A percentile compares a stretch with the other conserved stretches of the same genome.
Evolutionary conservation across 2,113 vertebrate species (phyloP).

Genomic region (Synodontis membranacea): DNA sequence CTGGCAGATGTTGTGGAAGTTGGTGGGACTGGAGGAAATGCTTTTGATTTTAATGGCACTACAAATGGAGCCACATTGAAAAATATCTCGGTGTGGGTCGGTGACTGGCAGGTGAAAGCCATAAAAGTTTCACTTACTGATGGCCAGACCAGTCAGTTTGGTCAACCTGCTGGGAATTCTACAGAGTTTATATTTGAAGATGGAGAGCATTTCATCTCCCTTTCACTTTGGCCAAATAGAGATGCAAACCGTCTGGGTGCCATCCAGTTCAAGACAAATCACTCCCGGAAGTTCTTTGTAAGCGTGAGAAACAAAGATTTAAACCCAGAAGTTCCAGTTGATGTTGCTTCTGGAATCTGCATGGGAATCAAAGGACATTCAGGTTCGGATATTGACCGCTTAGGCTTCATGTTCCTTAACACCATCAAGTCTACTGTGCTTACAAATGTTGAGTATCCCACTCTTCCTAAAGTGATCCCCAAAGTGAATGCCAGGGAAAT

Average conservation of each 20-base stretch:
- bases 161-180: not conserved
- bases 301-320: not conserved
- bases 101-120: conserved; percentile 27
- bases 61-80: conserved; percentile 39
- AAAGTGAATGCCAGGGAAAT: conserved; percentile 27
- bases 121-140: conserved; percentile 43
- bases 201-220: conserved; percentile 48
- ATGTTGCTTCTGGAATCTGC: conserved; percentile 53
- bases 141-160: conserved; percentile 1
- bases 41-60: conserved; percentile 39
- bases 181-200: conserved; percentile 42
- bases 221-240: conserved; percentile 53
- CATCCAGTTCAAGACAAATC: conserved; percentile 51
- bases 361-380: conserved; percentile 39
- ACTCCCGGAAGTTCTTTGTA: conserved; percentile 27
- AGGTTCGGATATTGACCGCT: conserved; percentile 28
- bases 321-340: conserved; percentile 39
- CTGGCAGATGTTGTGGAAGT: not conserved
- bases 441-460: conserved; percentile 41
- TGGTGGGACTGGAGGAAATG: not conserved
- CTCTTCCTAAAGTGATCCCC: conserved; percentile 23
- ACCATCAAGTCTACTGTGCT: conserved; percentile 40
- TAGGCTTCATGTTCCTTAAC: conserved; percentile 56
- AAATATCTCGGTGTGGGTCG: conserved; percentile 46
- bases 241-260: conserved; percentile 48